Evolutionary conservation across 1,140 invertebrate genomes (phyloP).

Genomic region (Agrypnia vestita): DNA sequence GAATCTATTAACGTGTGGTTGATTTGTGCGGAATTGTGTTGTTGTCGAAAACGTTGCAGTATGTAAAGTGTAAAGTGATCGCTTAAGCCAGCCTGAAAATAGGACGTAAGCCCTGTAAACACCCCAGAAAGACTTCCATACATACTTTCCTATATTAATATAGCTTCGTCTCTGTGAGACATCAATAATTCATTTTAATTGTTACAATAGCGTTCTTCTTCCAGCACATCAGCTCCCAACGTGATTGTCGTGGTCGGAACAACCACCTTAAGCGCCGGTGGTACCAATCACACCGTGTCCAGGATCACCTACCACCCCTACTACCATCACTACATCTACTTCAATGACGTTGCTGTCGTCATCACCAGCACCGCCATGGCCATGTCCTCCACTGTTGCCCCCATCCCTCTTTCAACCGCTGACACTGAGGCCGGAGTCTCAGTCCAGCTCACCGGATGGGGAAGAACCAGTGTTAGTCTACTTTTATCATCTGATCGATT

Average conservation of each 20-base stretch:
- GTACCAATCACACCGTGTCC: slow-evolving; percentile 67
- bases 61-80: no score
- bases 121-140: no score
- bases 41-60: no score
- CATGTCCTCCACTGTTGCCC: slow-evolving; percentile 66
- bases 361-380: slow-evolving; percentile 67
- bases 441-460: slow-evolving; percentile 71
- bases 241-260: slow-evolving; percentile 71
- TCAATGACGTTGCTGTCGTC: slow-evolving; percentile 74
- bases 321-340: slow-evolving; percentile 67
- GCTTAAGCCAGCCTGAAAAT: no score
- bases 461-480: slow-evolving; percentile 66
- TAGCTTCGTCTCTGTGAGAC: no score
- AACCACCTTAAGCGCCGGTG: slow-evolving; percentile 70
- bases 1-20: no score
- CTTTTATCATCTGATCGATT: no score
- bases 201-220: not conserved
- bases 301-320: slow-evolving; percentile 69
- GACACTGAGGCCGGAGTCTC: slow-evolving; percentile 65
- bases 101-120: no score
- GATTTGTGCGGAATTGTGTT: no score
- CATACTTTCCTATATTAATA: no score
- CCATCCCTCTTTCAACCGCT: slow-evolving; percentile 65
- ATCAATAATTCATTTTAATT: no score
- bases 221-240: slow-evolving; percentile 25